Evolutionary conservation across 2,113 vertebrate species (phyloP).

Genomic region (Callionymus lyra): DNA sequence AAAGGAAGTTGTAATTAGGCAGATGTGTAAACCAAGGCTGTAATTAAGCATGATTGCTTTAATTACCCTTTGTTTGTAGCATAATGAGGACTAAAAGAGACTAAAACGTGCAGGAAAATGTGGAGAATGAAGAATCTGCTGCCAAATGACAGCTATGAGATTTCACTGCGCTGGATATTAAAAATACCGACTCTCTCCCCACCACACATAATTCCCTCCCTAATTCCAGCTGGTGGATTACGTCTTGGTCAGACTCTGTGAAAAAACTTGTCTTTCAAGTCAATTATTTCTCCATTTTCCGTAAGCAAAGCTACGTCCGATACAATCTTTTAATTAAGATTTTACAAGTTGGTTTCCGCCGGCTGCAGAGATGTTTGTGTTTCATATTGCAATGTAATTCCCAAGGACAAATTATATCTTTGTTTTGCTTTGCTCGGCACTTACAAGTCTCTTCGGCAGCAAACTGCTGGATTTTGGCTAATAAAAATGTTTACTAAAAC

Average conservation of each 20-base stretch:
- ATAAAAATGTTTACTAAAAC: too few species aligned
- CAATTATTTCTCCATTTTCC: constrained; percentile 54
- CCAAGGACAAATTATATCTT: constrained; percentile 52
- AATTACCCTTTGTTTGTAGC: constrained; percentile 60
- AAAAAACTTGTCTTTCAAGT: constrained; percentile 56
- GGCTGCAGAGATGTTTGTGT: constrained; percentile 27
- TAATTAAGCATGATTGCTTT: constrained; percentile 62
- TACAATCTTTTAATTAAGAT: constrained; percentile 70
- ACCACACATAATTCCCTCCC: constrained; percentile 40
- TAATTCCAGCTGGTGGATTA: constrained; percentile 50
- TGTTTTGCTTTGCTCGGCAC: constrained; percentile 43
- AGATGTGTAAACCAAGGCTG: constrained; percentile 49
- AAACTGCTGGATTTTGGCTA: background rate
- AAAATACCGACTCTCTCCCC: constrained; percentile 54
- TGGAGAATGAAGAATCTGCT: constrained; percentile 24
- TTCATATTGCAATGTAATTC: constrained; percentile 26
- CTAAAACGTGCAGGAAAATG: constrained; percentile 26
- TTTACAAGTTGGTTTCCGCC: constrained; percentile 51
- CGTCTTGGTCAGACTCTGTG: constrained; percentile 37
- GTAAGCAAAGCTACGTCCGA: constrained; percentile 53
- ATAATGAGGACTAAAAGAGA: constrained; percentile 40
- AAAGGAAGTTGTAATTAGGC: constrained; percentile 55
- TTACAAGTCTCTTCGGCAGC: constrained; percentile 27
- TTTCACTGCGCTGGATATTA: constrained; percentile 54
- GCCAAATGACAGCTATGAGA: constrained; percentile 21